Base-by-base conservation (phyloP, 2,888 invertebrate species). In the Cotesia congregata region DNA sequence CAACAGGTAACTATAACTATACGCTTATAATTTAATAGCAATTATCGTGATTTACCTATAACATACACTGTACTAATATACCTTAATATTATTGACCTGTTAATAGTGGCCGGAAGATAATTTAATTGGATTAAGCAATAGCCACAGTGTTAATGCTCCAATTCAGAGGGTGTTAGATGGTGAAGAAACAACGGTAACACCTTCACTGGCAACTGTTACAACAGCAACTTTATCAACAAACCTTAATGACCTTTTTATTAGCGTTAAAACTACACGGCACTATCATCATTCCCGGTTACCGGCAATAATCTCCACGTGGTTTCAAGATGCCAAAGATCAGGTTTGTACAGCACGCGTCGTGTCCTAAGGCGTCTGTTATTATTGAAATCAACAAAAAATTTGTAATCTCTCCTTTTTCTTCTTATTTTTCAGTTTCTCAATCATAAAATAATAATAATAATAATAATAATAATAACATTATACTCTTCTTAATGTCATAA, bases 251-350 rank as follows among this genome's bases (percentile, higher is more conserved):
- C 92, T 98, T 86, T 98, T 97, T 90, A 96, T 98, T 90, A 96
- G 96, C 91, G 97, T 98, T 75, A 98, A 98, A 91, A 98, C 98
- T 80, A 96, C 98, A 76, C 94, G 94, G 89, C 93, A 94, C 90
- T 97, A 96, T 91, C 97, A 98, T 89, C 91, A 93, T 82, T 93
- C 94, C 72, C 93, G 98, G 85, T 90, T 99, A 86, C 95, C 95
- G 74, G 93, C 97, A 81, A 95, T 98, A 86, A 92, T 98, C 89
- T 95, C 95, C 90, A 99, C 98, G 79, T 99, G 98, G 98, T 97
- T 97, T 90, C 95, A 95, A 90, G 91, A 97, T 87, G 98, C 97
- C 72, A 95, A 93, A 90, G 92, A 96, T 88, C 96, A 98, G 95
- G 89, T 89, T 70, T 62, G 81, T 81, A 59, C 67, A 4, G 15